These are phyloP conservation scores for Dolichallabes microphthalmus DNA, from an alignment of 2,113 vertebrate genomes.

Conservation along the genomic window DNA sequence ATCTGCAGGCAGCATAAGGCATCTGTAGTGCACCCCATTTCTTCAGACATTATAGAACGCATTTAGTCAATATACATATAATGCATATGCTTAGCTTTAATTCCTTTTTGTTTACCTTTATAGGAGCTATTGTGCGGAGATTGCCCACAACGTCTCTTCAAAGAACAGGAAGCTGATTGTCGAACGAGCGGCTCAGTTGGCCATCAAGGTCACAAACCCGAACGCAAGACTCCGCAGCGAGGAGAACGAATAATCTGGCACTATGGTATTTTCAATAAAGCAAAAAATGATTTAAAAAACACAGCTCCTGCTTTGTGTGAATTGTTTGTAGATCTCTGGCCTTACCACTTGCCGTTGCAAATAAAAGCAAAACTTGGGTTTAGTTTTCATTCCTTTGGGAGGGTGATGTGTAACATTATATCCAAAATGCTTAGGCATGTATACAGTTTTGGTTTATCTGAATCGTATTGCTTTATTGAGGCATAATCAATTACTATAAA, in stretches of 20 bases:
- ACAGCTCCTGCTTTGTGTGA: neutral
- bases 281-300: conserved; percentile 16
- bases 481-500: neutral
- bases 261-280: conserved; percentile 75
- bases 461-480: neutral
- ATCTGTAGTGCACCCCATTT: neutral
- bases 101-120: neutral
- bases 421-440: neutral
- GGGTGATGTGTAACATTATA: neutral
- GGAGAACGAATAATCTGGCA: conserved; percentile 86
- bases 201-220: conserved; percentile 96
- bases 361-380: too few species aligned
- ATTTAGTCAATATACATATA: neutral
- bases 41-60: too few species aligned
- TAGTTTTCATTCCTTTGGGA: neutral
- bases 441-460: neutral
- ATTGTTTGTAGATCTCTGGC: neutral
- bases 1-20: neutral
- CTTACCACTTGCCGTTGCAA: neutral
- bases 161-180: conserved; percentile 97
- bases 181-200: conserved; percentile 94
- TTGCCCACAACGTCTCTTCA: conserved; percentile 97
- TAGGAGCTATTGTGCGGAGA: conserved; percentile 94
- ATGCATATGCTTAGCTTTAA: neutral
- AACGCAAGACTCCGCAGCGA: conserved; percentile 97